Evolutionary conservation across 2,113 vertebrate genomes (phyloP).

Genomic region (Parus major): DNA sequence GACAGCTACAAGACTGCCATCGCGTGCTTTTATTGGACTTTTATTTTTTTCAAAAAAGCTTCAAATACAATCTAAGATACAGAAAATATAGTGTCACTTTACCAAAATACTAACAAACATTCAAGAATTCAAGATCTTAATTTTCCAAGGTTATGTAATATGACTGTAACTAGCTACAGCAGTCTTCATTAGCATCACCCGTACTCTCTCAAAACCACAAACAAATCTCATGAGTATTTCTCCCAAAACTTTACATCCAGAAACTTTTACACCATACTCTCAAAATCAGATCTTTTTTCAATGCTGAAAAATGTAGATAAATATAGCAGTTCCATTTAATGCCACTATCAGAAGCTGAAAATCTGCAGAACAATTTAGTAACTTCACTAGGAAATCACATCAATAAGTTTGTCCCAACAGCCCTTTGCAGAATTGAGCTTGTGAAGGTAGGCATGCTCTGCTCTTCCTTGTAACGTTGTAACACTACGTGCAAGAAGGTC

Average conservation of each 20-base stretch:
- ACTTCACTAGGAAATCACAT: neutral
- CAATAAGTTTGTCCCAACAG: neutral
- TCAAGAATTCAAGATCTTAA: neutral
- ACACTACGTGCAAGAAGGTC: neutral
- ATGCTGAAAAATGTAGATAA: neutral
- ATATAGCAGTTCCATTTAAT: neutral
- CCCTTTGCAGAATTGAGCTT: neutral
- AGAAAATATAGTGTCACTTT: neutral
- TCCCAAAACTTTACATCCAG: neutral
- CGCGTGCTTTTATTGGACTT: neutral
- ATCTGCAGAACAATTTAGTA: neutral
- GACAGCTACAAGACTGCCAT: neutral
- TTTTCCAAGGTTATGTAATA: neutral
- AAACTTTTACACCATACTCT: neutral
- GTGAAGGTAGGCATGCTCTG: neutral
- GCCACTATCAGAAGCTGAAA: neutral
- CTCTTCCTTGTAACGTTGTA: neutral
- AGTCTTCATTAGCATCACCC: neutral
- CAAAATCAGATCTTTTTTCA: neutral
- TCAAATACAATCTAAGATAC: neutral
- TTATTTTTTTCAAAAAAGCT: neutral
- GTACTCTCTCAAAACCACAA: neutral
- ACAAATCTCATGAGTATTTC: neutral
- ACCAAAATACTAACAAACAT: neutral
- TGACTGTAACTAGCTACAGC: neutral